A percentile compares a stretch with the other conserved stretches of the same genome.
Conservation (phyloP, 2,797 vertebrate genomes). For the Spea hammondii region DNA sequence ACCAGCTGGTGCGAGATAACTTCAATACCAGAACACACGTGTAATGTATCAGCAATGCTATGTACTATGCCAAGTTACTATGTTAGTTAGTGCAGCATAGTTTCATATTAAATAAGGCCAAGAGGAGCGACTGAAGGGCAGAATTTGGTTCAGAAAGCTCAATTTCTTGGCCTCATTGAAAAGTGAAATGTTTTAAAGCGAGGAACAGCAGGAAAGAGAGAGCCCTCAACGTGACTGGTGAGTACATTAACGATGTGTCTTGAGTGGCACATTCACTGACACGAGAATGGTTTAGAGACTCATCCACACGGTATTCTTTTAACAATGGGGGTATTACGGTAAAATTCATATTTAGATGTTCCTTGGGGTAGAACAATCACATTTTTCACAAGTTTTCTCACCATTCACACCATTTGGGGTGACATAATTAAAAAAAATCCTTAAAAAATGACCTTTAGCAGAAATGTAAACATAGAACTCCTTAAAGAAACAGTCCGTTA, state of each 20-base stretch:
- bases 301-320: not conserved
- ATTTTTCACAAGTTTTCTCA: too few relatives aligned
- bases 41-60: too few relatives aligned
- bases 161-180: not conserved
- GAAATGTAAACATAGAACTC: conserved; percentile 59
- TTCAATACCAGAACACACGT: too few relatives aligned
- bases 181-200: too few relatives aligned
- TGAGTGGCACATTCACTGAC: not conserved
- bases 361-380: too few relatives aligned
- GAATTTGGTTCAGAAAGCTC: not conserved
- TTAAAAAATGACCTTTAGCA: conserved; percentile 18
- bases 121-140: too few relatives aligned
- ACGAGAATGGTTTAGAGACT: not conserved
- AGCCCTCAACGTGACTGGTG: not conserved
- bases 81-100: too few relatives aligned
- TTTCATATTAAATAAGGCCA: too few relatives aligned
- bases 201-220: not conserved
- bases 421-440: not conserved
- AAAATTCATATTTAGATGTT: not conserved
- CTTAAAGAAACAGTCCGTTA: conserved; percentile 29
- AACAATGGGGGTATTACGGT: not conserved
- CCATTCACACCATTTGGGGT: not conserved
- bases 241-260: not conserved
- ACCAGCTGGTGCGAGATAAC: too few relatives aligned
- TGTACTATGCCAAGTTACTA: too few relatives aligned